Base-by-base conservation (phyloP, 2,113 vertebrate species). In the Eulemur macaco region DNA sequence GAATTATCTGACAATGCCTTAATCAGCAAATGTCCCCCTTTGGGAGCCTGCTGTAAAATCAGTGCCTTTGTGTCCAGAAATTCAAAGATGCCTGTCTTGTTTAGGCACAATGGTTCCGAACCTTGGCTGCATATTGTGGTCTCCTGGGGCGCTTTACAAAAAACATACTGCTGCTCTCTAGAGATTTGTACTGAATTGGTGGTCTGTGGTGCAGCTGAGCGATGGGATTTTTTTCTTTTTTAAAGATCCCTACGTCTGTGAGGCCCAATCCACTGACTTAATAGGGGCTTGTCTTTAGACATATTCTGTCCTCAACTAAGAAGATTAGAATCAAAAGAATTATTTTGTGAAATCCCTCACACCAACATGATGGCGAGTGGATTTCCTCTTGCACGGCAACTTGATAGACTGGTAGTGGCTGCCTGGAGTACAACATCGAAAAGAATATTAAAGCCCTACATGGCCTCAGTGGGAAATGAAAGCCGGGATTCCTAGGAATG, bases 11-110 rank as follows among this genome's bases (percentile, higher is more conserved):
- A 58, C 56, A 34, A 76, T 31, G 8, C n/a, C 54, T 94, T 91
- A 31, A 77, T 52, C 42, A 89, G 47, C 37, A 88, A 37, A 82
- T 23, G 39, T 15, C 1, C 50, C 13, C 15, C 20, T 39, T 66
- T 69, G 12, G 77, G n/a, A 86, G 56, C 13, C 52, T 96, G 69
- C 27, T 94, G 2, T 60, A 31, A 78, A 90, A 82, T 87, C 64
- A 81, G 52, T 63, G 23, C 71, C 74, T 96, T 63, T 93, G 63
- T 81, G n/a, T 23, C 11, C 52, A 92, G 63, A 87, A 87, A 85
- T 45, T 60, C 69, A 66, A 47, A 77, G 60, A 64, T 80, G 64
- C 50, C 52, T 85, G 86, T 25, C 11, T 88, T 82, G 29, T 71
- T 95, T 89, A 56, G 45, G 34, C 34, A 58, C 15, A 82, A 1